Percentiles rank a stretch among this genome's conserved stretches.
Conservation (phyloP, 1,140 invertebrate genomes). For the Dufourea novaeangliae region DNA sequence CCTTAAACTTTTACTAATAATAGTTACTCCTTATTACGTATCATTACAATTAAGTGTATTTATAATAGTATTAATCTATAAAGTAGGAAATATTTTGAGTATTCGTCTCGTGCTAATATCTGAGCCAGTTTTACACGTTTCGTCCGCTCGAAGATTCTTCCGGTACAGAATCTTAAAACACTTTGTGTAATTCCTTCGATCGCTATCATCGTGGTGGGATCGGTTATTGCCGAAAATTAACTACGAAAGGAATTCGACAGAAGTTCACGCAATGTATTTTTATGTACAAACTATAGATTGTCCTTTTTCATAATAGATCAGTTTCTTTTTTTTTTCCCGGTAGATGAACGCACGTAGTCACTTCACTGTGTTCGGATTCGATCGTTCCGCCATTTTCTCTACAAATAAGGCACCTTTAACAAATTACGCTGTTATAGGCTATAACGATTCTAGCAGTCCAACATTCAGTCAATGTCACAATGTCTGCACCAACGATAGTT, state of each 20-base stretch:
- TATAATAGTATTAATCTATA: slow-evolving; percentile 74
- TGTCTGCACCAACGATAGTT: slow-evolving; percentile 66
- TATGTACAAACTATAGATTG: slow-evolving; percentile 76
- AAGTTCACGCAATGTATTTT: slow-evolving; percentile 61
- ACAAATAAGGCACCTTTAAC: slow-evolving; percentile 82
- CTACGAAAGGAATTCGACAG: slow-evolving; percentile 55
- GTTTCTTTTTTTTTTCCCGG: slow-evolving; percentile 29
- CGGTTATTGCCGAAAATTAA: slow-evolving; percentile 68
- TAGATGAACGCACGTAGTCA: slow-evolving; percentile 60
- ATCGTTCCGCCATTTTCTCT: slow-evolving; percentile 68
- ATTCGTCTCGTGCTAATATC: slow-evolving; percentile 72
- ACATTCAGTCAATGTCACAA: slow-evolving; percentile 67
- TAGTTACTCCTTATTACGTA: slow-evolving; percentile 64
- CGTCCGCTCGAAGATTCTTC: slow-evolving; percentile 50
- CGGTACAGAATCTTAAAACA: slow-evolving; percentile 50
- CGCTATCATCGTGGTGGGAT: slow-evolving; percentile 51
- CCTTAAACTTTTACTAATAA: slow-evolving; percentile 58
- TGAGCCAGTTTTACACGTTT: slow-evolving; percentile 51
- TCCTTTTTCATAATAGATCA: slow-evolving; percentile 67
- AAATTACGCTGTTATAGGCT: slow-evolving; percentile 77
- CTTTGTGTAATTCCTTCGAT: slow-evolving; percentile 28
- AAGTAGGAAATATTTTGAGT: slow-evolving; percentile 80
- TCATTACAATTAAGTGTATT: slow-evolving; percentile 69
- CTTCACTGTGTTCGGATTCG: slow-evolving; percentile 66
- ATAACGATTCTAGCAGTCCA: slow-evolving; percentile 69